Evolutionary conservation across 2,113 vertebrate species (phyloP).

Genomic region (human (Homo sapiens)): GRCh38 chr3:78807001-78807500

Average conservation of each 20-base stretch:
- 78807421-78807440: not conserved
- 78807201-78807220: not conserved
- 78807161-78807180: not conserved
- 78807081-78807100: too few relatives aligned
- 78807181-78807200: not conserved
- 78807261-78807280: not conserved
- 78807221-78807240: slow-evolving; percentile 8
- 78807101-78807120: not conserved
- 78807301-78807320: not conserved
- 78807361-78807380: slow-evolving; percentile 17
- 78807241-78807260: not conserved
- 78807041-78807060: too few relatives aligned
- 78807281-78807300: not conserved
- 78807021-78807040: too few relatives aligned
- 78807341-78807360: not conserved
- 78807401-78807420: slow-evolving; percentile 16
- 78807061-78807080: too few relatives aligned
- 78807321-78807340: not conserved
- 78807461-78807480: not conserved
- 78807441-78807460: slow-evolving; percentile 15
- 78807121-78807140: not conserved
- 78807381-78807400: not conserved
- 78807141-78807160: slow-evolving; percentile 16
- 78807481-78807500: slow-evolving; percentile 44
- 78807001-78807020: too few relatives aligned